Evolutionary conservation across 2,113 vertebrate species (phyloP), one percentile per base, ranked within the genome.

Genomic region (Albula goreensis): DNA sequence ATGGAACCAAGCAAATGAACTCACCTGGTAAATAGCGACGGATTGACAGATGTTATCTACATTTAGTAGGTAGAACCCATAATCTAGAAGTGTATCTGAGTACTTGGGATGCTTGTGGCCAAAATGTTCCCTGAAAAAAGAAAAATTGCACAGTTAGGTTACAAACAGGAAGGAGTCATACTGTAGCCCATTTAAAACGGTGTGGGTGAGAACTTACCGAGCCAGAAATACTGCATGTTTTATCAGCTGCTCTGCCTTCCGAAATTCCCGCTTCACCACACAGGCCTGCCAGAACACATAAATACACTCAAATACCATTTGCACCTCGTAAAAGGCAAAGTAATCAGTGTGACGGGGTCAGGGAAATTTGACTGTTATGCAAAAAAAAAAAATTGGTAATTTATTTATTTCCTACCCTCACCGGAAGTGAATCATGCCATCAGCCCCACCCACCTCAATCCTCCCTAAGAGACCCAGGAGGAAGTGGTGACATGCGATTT

Each of bases 1-100:
- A 9, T 22, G 3, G 22, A 25, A 74, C 10, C 70, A 1, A 74
- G 22, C 2, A 10, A 31, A 74, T 2, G n/a, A 87, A 85, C 93
- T 22, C 92, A 99, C 98, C 98, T 99, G 98, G 94, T 99, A 99
- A 95, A 99, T 99, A 83, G 97, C 97, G 90, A 99, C 98, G 17
- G 98, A 99, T 52, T 99, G 98, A 94, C 98, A 99, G 90, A 99
- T 99, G 91, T 99, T 99, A 94, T 99, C 98, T 95, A 99, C 98
- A 52, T 99, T 99, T 92, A 99, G 96, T 88, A 99, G 94, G 93
- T 99, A 99, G 97, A 99, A 99, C 82, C 98, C 98, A 86, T 99
- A 99, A 95, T 99, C 98, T 93, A 99, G 95, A 86, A 99, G 94
- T 0, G 98, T 99, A 91, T 99, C 98, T 0, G 98, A 99, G 87